These are phyloP conservation scores for Aphelocoma californica DNA, from an alignment of 2,797 vertebrate species.

Conservation along the genomic window DNA sequence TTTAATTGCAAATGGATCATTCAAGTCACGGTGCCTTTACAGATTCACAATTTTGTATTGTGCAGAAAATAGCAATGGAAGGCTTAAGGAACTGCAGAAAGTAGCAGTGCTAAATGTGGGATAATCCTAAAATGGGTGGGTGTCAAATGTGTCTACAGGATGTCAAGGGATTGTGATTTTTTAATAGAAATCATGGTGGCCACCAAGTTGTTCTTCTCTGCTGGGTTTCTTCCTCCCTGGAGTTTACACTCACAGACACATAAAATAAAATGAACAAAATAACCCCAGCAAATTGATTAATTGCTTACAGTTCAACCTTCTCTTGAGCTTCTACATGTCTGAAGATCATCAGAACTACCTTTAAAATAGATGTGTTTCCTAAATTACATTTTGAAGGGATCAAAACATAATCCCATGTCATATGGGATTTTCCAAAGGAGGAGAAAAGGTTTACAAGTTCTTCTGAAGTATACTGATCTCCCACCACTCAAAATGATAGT, in stretches of 20 bases:
- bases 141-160: background rate
- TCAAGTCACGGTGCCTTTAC: background rate
- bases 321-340: background rate
- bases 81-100: background rate
- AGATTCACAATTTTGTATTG: background rate
- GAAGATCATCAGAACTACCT: background rate
- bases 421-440: background rate
- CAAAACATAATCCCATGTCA: background rate
- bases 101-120: background rate
- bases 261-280: background rate
- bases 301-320: background rate
- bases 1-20: constrained; percentile 10
- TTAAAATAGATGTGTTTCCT: background rate
- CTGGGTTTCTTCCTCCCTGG: background rate
- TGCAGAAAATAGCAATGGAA: background rate
- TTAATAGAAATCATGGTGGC: background rate
- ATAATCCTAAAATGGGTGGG: background rate
- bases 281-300: background rate
- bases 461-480: background rate
- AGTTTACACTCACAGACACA: background rate
- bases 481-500: background rate
- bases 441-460: background rate
- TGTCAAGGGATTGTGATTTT: background rate
- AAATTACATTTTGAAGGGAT: background rate
- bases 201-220: background rate